Percentiles rank a stretch among this genome's conserved stretches.
phyloP scores from a whole-genome alignment of 2,113 vertebrate genomes.

The Bufo bufo region DNA sequence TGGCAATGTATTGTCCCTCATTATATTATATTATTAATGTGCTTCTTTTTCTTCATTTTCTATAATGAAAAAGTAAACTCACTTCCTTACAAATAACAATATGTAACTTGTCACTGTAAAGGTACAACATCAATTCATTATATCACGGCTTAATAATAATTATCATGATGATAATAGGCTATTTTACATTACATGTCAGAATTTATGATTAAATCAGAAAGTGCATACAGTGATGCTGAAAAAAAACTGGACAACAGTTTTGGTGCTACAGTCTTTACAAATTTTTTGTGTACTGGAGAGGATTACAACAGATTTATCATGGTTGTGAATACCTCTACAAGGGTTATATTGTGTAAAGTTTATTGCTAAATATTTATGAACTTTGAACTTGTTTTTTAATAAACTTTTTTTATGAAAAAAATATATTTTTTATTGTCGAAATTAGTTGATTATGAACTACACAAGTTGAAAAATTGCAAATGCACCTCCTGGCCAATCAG shows the following conservation, averaged over 20 bases:
- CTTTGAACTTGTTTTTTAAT: conserved; percentile 68
- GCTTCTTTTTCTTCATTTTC: conserved; percentile 43
- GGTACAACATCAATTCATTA: conserved; percentile 19
- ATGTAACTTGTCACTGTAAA: background rate
- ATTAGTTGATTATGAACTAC: background rate
- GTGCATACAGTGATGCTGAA: background rate
- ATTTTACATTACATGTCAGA: background rate
- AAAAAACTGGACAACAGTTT: background rate
- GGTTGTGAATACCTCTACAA: background rate
- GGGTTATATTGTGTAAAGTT: conserved; percentile 10
- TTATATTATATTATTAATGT: conserved; percentile 23
- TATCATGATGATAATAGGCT: background rate
- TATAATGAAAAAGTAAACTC: conserved; percentile 26
- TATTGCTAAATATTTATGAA: conserved; percentile 68
- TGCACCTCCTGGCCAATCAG: background rate
- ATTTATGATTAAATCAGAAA: background rate
- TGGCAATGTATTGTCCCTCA: background rate
- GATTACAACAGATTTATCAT: background rate
- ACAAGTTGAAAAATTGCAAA: background rate
- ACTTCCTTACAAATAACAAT: conserved; percentile 27
- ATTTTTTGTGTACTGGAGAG: background rate
- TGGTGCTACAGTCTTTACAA: conserved; percentile 48
- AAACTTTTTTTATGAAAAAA: conserved; percentile 63
- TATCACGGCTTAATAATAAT: background rate
- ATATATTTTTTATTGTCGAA: background rate